These are phyloP conservation scores for Rachycentron canadum DNA, from an alignment of 2,797 vertebrate genomes.

Conservation along the genomic window DNA sequence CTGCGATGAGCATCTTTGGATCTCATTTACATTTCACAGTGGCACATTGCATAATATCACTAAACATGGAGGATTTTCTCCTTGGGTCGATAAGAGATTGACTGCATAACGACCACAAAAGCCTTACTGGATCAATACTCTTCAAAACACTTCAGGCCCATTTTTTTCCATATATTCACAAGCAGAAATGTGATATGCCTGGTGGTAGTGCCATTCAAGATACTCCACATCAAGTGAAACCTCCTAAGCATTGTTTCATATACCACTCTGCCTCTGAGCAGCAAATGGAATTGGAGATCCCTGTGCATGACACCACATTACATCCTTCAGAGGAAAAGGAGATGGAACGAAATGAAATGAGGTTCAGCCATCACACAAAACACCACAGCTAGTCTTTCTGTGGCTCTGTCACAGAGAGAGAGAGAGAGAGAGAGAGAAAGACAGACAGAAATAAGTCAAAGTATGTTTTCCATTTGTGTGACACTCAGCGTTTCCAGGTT, in stretches of 20 bases:
- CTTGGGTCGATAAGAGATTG: slow-evolving; percentile 13
- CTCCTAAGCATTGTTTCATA: slow-evolving; percentile 46
- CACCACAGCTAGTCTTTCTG: slow-evolving; percentile 8
- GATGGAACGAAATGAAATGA: slow-evolving; percentile 61
- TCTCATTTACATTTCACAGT: slow-evolving; percentile 49
- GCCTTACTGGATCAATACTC: not conserved
- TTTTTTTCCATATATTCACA: slow-evolving; percentile 38
- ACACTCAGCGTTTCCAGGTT: slow-evolving; percentile 51
- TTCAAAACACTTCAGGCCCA: slow-evolving; percentile 13
- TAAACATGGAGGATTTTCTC: slow-evolving; percentile 26
- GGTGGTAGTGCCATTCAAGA: slow-evolving; percentile 34
- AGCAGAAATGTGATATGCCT: slow-evolving; percentile 36
- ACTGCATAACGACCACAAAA: slow-evolving; percentile 14
- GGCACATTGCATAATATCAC: slow-evolving; percentile 27
- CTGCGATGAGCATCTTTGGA: slow-evolving; percentile 45
- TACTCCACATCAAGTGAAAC: slow-evolving; percentile 18
- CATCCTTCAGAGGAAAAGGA: slow-evolving; percentile 56
- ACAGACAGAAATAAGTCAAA: no score
- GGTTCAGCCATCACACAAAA: slow-evolving; percentile 44
- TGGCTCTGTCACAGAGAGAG: slow-evolving; percentile 28
- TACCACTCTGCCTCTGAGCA: slow-evolving; percentile 35
- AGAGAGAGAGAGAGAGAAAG: slow-evolving; percentile 11
- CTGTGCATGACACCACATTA: slow-evolving; percentile 55
- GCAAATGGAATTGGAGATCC: slow-evolving; percentile 57
- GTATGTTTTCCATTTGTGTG: slow-evolving; percentile 57